Conservation (phyloP, 2,797 vertebrate genomes). For the Urocyon cinereoargenteus region DNA sequence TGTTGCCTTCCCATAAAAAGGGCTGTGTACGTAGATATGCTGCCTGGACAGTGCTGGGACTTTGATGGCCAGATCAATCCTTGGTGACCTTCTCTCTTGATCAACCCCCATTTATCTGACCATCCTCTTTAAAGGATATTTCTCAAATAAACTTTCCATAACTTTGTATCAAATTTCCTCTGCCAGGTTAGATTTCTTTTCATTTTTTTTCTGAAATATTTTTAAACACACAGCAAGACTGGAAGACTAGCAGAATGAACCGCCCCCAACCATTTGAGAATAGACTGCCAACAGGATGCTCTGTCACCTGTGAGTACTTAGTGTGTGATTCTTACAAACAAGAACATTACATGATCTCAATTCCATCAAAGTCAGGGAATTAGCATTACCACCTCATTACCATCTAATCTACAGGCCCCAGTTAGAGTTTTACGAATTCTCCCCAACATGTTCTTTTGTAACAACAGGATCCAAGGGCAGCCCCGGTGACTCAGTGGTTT, state of each 20-base stretch:
- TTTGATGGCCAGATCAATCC: background rate
- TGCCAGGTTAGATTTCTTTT: background rate
- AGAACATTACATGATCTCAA: background rate
- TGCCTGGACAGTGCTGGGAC: background rate
- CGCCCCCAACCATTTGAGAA: background rate
- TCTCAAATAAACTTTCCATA: background rate
- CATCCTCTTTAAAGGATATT: background rate
- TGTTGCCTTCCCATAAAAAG: background rate
- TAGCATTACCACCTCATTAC: background rate
- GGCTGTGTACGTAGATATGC: background rate
- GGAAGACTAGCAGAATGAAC: background rate
- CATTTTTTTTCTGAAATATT: constrained; percentile 16
- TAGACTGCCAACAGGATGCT: background rate
- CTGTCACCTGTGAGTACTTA: background rate
- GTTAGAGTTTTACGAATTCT: background rate
- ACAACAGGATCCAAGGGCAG: background rate
- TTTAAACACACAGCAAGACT: background rate
- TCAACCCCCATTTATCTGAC: background rate
- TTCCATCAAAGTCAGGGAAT: background rate
- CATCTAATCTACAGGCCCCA: background rate
- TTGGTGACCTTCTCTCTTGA: background rate
- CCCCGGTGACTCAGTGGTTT: too few relatives aligned
- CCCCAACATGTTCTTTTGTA: background rate
- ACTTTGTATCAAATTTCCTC: background rate
- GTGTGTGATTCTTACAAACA: background rate